Conservation (phyloP, 2,797 vertebrate species). For the Aphelocoma californica region DNA sequence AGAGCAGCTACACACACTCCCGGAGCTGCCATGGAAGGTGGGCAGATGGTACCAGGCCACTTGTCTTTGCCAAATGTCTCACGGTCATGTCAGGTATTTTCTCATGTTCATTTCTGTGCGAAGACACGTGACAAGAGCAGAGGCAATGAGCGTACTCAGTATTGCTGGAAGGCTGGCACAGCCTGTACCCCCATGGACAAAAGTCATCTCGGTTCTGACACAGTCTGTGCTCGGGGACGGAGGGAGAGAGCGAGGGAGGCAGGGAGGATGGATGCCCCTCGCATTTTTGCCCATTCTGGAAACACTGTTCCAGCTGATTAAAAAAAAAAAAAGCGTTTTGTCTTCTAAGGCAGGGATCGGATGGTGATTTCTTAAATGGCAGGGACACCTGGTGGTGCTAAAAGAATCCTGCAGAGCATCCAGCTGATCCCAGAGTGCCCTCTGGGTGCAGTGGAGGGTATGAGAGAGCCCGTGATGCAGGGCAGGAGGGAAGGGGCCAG, state of each 20-base stretch:
- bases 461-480: background rate
- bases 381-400: conserved; percentile 52
- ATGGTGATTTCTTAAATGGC: conserved; percentile 9
- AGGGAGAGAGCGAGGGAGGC: background rate
- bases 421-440: too few species aligned
- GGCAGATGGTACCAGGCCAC: background rate
- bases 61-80: background rate
- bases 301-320: background rate
- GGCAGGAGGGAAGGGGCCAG: background rate
- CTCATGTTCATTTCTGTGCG: background rate
- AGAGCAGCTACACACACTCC: accelerated
- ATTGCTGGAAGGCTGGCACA: background rate
- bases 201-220: background rate
- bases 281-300: background rate
- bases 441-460: accelerated
- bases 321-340: background rate
- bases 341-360: background rate
- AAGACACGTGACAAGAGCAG: accelerated
- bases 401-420: background rate
- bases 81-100: background rate
- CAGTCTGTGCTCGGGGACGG: accelerated
- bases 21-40: accelerated
- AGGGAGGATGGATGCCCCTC: background rate
- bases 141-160: too few species aligned
- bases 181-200: accelerated